phyloP scores from a whole-genome alignment of 2,113 vertebrate genomes.

The Platysteira castanea region DNA sequence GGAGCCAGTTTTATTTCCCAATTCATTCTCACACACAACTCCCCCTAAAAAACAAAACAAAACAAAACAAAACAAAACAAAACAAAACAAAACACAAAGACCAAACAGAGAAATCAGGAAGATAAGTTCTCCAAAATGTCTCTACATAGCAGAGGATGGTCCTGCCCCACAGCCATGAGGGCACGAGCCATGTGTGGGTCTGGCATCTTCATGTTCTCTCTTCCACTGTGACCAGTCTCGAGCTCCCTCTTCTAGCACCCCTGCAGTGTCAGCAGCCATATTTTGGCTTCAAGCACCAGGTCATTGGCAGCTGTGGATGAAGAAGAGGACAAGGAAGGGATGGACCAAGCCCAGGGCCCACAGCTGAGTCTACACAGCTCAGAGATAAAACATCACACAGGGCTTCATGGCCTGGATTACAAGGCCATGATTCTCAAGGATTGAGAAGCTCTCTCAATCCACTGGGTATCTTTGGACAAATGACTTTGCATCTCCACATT shows the following conservation, averaged over 20 bases:
- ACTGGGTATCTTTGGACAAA: background rate
- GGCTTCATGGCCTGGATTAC: background rate
- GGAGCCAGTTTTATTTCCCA: background rate
- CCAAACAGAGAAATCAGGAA: background rate
- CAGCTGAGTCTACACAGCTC: background rate
- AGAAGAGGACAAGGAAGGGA: background rate
- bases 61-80: background rate
- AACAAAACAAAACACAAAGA: background rate
- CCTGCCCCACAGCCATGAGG: background rate
- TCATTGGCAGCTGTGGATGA: background rate
- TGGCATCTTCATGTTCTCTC: background rate
- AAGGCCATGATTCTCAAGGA: no score
- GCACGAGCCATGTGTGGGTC: background rate
- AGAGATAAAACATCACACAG: rapidly evolving
- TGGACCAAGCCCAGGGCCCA: background rate
- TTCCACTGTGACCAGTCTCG: background rate
- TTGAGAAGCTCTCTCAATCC: background rate
- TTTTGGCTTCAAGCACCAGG: background rate
- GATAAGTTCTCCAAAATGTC: background rate
- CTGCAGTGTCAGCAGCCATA: background rate
- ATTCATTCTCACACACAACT: background rate
- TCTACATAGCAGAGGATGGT: background rate
- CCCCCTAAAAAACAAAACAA: background rate
- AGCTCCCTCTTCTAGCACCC: background rate
- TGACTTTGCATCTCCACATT: background rate